Evolutionary conservation across 2,888 invertebrate genomes (phyloP).

Genomic region (Stenurella melanura): DNA sequence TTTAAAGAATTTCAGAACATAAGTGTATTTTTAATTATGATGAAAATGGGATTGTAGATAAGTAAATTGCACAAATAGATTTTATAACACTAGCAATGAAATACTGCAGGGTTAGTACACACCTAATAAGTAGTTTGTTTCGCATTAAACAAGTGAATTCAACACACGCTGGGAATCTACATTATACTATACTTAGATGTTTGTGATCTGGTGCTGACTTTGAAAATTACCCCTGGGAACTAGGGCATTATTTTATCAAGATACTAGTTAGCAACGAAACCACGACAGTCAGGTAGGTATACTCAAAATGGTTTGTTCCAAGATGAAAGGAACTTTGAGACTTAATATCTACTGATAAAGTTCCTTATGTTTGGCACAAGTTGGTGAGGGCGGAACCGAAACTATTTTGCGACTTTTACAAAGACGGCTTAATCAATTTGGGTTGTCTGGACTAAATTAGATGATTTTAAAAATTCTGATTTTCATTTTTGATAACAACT

Average conservation of each 20-base stretch:
- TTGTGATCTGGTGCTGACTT: neutral
- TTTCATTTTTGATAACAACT: too few relatives aligned
- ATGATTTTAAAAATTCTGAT: too few relatives aligned
- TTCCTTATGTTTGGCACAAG: neutral
- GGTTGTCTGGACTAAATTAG: too few relatives aligned
- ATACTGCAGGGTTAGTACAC: neutral
- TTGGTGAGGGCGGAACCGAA: too few relatives aligned
- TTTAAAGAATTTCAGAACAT: too few relatives aligned
- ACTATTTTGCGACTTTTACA: neutral
- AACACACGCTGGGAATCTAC: slow-evolving; percentile 8
- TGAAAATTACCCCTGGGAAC: slow-evolving; percentile 19
- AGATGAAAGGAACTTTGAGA: slow-evolving; percentile 6
- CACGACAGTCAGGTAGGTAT: slow-evolving; percentile 12
- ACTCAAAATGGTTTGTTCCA: neutral
- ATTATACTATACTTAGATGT: neutral
- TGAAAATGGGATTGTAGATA: neutral
- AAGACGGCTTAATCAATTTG: neutral
- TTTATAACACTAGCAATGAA: neutral
- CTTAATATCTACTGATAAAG: neutral
- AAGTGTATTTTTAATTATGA: neutral
- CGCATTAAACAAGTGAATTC: neutral
- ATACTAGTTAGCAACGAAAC: neutral
- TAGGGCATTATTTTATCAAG: neutral
- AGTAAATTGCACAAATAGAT: neutral
- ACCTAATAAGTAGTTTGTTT: neutral